These are phyloP conservation scores for Tromatobia lineatoria DNA, from an alignment of 2,888 invertebrate genomes.

Conservation along the genomic window DNA sequence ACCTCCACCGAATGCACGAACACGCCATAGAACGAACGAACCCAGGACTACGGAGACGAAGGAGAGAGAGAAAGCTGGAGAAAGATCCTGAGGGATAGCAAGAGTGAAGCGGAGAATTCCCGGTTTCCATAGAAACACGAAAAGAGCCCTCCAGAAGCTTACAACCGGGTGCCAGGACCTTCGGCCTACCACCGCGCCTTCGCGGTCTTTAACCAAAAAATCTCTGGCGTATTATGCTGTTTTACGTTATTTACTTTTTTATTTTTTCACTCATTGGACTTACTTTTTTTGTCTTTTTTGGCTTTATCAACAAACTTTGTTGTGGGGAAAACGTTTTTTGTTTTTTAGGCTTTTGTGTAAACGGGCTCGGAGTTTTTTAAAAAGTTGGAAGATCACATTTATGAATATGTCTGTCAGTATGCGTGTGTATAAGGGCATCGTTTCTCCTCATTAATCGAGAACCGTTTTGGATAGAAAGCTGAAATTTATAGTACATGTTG, in stretches of 20 bases:
- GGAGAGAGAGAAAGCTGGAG: slow-evolving; percentile 39
- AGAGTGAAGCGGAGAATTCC: slow-evolving; percentile 61
- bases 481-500: too few relatives aligned
- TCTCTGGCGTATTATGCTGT: neutral
- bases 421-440: too few relatives aligned
- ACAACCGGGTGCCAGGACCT: slow-evolving; percentile 75
- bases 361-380: too few relatives aligned
- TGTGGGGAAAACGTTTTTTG: too few relatives aligned
- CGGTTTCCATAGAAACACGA: slow-evolving; percentile 81
- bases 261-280: too few relatives aligned
- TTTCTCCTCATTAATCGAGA: too few relatives aligned
- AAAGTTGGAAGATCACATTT: too few relatives aligned
- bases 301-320: too few relatives aligned
- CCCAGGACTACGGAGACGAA: slow-evolving; percentile 53
- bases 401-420: too few relatives aligned
- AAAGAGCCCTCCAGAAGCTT: slow-evolving; percentile 74
- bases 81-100: slow-evolving; percentile 60
- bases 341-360: too few relatives aligned
- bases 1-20: slow-evolving; percentile 68
- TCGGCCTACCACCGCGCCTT: slow-evolving; percentile 70
- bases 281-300: too few relatives aligned
- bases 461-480: too few relatives aligned
- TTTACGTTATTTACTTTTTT: neutral
- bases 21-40: slow-evolving; percentile 42
- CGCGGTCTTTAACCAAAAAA: slow-evolving; percentile 56